Evolutionary conservation across 2,888 invertebrate species (phyloP).

Genomic region (Trichacis sp.): DNA sequence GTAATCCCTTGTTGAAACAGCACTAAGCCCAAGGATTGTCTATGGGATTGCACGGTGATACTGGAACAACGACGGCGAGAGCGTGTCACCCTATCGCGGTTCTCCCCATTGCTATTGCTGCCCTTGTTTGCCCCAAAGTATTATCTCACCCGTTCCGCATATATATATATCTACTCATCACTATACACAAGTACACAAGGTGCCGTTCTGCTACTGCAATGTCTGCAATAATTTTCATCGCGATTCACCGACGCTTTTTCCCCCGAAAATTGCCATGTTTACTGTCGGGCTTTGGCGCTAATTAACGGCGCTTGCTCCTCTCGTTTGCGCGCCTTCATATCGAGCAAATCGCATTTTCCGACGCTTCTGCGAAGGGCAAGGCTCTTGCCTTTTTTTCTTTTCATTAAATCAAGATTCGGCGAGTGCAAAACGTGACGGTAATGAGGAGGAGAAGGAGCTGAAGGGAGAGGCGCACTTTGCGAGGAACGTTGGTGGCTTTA

Average conservation of each 20-base stretch:
- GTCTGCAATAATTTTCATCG: not conserved
- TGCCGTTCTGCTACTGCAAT: slow-evolving; percentile 21
- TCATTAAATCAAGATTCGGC: not conserved
- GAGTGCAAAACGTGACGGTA: slow-evolving; percentile 25
- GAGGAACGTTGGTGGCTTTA: slow-evolving; percentile 38
- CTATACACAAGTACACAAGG: too few relatives aligned
- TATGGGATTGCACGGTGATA: slow-evolving; percentile 65
- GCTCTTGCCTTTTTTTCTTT: too few relatives aligned
- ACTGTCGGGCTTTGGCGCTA: too few relatives aligned
- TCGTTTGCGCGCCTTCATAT: slow-evolving; percentile 49
- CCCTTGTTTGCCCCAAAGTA: slow-evolving; percentile 18
- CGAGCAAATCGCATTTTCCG: slow-evolving; percentile 48
- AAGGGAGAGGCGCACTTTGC: slow-evolving; percentile 12
- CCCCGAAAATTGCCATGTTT: not conserved
- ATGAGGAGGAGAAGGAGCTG: slow-evolving; percentile 23
- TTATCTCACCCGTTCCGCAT: slow-evolving; percentile 10
- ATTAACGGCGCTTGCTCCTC: too few relatives aligned
- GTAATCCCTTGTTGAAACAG: slow-evolving; percentile 69
- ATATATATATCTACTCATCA: too few relatives aligned
- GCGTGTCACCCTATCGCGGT: slow-evolving; percentile 32
- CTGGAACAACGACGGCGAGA: slow-evolving; percentile 44
- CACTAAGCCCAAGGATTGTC: slow-evolving; percentile 67
- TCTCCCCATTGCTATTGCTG: slow-evolving; percentile 2
- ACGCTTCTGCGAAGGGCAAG: too few relatives aligned
- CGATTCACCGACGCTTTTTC: not conserved